Percentiles rank a stretch among this genome's conserved stretches.
phyloP scores from a whole-genome alignment of 2,113 vertebrate species.

The Probosciger aterrimus region DNA sequence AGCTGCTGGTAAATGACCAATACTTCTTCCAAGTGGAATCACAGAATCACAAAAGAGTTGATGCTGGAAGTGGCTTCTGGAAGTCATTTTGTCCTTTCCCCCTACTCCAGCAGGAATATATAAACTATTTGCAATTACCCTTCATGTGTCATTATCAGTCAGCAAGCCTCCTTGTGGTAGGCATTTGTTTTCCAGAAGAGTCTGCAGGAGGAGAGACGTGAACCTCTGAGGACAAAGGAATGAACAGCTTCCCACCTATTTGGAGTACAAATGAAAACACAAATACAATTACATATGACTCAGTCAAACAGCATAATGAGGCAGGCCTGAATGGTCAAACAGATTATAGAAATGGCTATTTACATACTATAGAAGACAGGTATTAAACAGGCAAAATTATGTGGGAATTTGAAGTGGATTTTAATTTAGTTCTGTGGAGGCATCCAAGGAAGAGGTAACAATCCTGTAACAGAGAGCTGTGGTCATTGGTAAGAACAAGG shows the following conservation, averaged over 20 bases:
- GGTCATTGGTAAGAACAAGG: background rate
- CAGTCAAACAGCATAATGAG: background rate
- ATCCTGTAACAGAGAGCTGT: background rate
- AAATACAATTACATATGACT: background rate
- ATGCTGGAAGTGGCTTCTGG: background rate
- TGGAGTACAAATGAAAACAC: background rate
- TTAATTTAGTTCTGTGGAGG: accelerated
- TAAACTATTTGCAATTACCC: background rate
- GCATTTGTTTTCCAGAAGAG: background rate
- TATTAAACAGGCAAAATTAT: background rate
- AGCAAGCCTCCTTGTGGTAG: background rate
- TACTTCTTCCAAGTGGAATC: background rate
- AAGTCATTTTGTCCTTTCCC: background rate
- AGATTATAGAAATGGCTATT: background rate
- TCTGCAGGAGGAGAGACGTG: background rate
- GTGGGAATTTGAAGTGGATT: background rate
- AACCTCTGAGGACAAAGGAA: background rate
- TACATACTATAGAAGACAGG: background rate
- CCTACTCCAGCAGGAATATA: background rate
- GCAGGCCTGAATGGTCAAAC: background rate
- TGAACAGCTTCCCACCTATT: accelerated
- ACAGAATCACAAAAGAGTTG: background rate
- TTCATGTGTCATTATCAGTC: background rate
- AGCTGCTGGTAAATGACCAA: accelerated
- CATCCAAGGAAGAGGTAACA: background rate